These are phyloP conservation scores for Chymomyza amoena DNA, from an alignment of 2,888 invertebrate species.

Conservation along the genomic window DNA sequence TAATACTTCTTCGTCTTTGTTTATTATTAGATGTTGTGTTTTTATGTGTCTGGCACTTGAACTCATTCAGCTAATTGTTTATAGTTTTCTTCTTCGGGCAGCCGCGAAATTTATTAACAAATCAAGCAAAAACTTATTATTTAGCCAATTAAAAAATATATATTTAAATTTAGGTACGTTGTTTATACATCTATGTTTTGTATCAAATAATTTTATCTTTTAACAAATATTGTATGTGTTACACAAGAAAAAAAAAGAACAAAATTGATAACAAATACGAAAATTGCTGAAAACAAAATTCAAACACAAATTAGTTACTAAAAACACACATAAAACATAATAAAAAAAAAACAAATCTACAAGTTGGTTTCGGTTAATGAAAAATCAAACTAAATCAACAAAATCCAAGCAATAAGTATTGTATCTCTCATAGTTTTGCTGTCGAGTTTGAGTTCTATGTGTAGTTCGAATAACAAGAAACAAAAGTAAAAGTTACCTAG, in stretches of 20 bases:
- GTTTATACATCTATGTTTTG: constrained; percentile 59
- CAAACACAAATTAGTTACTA: constrained; percentile 42
- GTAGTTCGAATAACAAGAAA: constrained; percentile 47
- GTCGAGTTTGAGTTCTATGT: constrained; percentile 54
- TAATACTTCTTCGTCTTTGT: constrained; percentile 44
- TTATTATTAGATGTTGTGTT: constrained; percentile 40
- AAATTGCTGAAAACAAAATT: constrained; percentile 15
- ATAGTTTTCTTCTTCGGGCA: constrained; percentile 56
- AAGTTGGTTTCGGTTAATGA: constrained; percentile 62
- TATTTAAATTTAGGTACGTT: constrained; percentile 69
- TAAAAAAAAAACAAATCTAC: constrained; percentile 20
- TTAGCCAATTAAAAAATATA: constrained; percentile 66
- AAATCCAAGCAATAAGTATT: constrained; percentile 27
- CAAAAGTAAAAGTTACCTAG: constrained; percentile 29
- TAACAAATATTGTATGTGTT: constrained; percentile 38
- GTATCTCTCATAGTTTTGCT: constrained; percentile 57
- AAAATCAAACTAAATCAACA: not conserved
- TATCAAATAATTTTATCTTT: constrained; percentile 47
- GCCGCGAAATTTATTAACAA: constrained; percentile 53
- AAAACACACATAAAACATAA: constrained; percentile 1
- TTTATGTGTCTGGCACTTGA: constrained; percentile 32
- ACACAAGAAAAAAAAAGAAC: constrained; percentile 10
- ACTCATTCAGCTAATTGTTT: constrained; percentile 53
- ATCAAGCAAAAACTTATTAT: constrained; percentile 46
- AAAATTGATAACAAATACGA: constrained; percentile 8